Base-by-base conservation (phyloP, 2,113 vertebrate genomes). In the Axis porcinus region DNA sequence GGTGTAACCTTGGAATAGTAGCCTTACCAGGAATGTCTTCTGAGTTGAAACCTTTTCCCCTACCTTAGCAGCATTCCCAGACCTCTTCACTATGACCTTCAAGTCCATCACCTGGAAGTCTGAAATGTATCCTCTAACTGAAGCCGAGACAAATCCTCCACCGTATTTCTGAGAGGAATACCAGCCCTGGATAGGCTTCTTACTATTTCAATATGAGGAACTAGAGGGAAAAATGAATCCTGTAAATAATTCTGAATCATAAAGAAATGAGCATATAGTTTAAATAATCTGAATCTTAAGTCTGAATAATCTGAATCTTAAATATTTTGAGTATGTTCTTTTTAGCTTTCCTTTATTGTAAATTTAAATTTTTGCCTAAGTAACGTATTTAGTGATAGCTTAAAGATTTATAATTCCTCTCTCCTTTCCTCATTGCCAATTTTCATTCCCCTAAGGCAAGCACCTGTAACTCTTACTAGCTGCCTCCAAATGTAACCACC, bases 361-460 rank as follows among this genome's bases (percentile, higher is more conserved):
- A 54, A 92, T 86, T 93, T 85, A 67, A 36, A 64, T 84, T 94
- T 89, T 92, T 92, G 83, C 84, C 55, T 8, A 94, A 89, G 74
- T 92, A 58, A 70, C 60, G 27, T 81, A 91, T 84, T 96, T 96
- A 88, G n/a, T 93, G 87, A 12, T 91, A 83, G 40, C 87, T 92
- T 54, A 86, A 94, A 86, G 83, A 47, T 19, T 28, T 76, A 55
- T 1, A 74, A 15, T 40, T 50, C 16, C 25, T 16, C 1, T 21
- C 27, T 55, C 14, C 30, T 43, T 81, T 52, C 33, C 14, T 94
- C 40, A 23, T 92, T 0, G 16, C 57, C 52, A 36, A 19, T 54
- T 81, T 64, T 86, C 45, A 64, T 57, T 81, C 47, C 43, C 84
- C 43, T 36, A 67, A 92, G 40, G n/a, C 25, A 47, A 64, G 70